A percentile compares a stretch with the other conserved stretches of the same genome.
Evolutionary conservation across 2,888 invertebrate species (phyloP).

Genomic region (Criorhina ranunculi): DNA sequence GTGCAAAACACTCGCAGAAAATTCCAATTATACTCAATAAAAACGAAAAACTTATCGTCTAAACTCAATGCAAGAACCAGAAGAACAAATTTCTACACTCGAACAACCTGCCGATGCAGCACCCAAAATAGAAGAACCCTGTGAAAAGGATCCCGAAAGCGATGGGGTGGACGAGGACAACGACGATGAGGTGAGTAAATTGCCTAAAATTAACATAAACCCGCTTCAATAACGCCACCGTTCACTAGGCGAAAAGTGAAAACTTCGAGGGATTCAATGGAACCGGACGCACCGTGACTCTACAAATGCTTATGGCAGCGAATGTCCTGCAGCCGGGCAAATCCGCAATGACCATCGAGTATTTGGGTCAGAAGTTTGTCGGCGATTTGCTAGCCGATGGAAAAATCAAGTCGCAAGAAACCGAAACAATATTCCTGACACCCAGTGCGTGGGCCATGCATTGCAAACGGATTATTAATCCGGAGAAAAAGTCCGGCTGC

Average conservation of each 20-base stretch:
- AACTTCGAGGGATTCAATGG: conserved; percentile 84
- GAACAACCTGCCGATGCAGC: conserved; percentile 51
- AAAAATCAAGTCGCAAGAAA: conserved; percentile 95
- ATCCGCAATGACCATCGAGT: conserved; percentile 94
- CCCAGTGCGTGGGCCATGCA: conserved; percentile 97
- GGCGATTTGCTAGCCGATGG: conserved; percentile 94
- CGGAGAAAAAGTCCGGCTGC: conserved; percentile 95
- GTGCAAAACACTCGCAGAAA: conserved; percentile 60
- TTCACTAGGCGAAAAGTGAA: conserved; percentile 79
- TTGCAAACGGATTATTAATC: conserved; percentile 95
- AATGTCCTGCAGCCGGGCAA: conserved; percentile 93
- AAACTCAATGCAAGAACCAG: conserved; percentile 74
- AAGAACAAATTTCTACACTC: conserved; percentile 43
- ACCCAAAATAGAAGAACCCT: conserved; percentile 71
- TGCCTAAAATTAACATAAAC: conserved; percentile 40
- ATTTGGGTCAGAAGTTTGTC: conserved; percentile 95
- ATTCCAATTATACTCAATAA: conserved; percentile 58
- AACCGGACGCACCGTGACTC: conserved; percentile 89
- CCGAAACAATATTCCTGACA: conserved; percentile 93
- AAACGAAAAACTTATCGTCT: conserved; percentile 9
- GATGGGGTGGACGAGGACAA: conserved; percentile 86
- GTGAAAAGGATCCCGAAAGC: conserved; percentile 85
- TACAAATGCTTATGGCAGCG: conserved; percentile 94
- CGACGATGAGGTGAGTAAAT: conserved; percentile 85
- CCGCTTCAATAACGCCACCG: conserved; percentile 46